A percentile compares a stretch with the other conserved stretches of the same genome.
Evolutionary conservation across 2,888 invertebrate genomes (phyloP).

Genomic region (Sepiola atlantica): DNA sequence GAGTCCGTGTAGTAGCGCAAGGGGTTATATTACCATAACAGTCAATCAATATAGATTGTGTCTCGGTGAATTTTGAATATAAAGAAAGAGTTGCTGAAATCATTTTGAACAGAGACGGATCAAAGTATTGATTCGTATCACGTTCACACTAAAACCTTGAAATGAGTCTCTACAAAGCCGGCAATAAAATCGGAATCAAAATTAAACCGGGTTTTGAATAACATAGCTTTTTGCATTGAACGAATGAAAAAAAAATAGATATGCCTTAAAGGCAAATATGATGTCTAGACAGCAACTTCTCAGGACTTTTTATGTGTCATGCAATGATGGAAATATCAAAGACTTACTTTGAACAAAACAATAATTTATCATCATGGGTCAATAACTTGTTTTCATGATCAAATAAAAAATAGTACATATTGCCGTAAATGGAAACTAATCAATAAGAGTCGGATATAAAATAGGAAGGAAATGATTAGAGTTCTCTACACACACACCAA

Average conservation of each 20-base stretch:
- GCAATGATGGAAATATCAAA: background rate
- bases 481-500: no score
- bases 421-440: no score
- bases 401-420: no score
- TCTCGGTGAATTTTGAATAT: background rate
- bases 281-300: background rate
- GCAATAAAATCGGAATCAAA: background rate
- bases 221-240: background rate
- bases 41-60: no score
- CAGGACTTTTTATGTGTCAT: background rate
- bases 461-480: no score
- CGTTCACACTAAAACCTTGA: background rate
- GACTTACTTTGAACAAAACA: background rate
- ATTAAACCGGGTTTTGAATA: background rate
- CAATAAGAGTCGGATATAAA: no score
- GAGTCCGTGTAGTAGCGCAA: no score
- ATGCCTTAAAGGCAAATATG: background rate
- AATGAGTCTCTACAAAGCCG: background rate
- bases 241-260: background rate
- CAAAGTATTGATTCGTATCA: background rate
- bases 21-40: no score
- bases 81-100: background rate
- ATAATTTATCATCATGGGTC: background rate
- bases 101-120: background rate
- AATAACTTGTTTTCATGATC: background rate